Evolutionary conservation across 2,797 vertebrate species (phyloP).

Genomic region (Synanceia verrucosa): DNA sequence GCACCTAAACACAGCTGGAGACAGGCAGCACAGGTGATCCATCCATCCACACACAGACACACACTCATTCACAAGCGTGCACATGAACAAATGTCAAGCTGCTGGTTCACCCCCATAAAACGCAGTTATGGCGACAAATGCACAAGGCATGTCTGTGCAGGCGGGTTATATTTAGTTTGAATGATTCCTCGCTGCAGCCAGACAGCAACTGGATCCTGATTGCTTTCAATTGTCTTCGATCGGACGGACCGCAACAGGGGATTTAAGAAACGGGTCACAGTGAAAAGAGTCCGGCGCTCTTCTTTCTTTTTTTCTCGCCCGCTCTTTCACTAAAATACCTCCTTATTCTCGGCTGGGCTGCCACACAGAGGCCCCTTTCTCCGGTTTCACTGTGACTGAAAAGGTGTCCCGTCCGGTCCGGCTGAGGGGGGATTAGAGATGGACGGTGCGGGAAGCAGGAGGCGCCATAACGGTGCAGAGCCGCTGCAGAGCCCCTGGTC

Average conservation of each 20-base stretch:
- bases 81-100: slow-evolving; percentile 42
- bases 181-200: slow-evolving; percentile 64
- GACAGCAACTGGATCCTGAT: slow-evolving; percentile 79
- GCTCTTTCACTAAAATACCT: slow-evolving; percentile 54
- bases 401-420: slow-evolving; percentile 41
- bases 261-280: slow-evolving; percentile 77
- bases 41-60: slow-evolving; percentile 3
- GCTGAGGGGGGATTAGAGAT: background rate
- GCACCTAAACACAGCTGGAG: slow-evolving; percentile 80
- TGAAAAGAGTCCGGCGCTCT: slow-evolving; percentile 62
- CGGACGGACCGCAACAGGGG: slow-evolving; percentile 71
- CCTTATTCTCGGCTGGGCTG: slow-evolving; percentile 38
- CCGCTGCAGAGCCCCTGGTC: slow-evolving; percentile 19
- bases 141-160: slow-evolving; percentile 32
- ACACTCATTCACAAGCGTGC: slow-evolving; percentile 25
- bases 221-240: slow-evolving; percentile 81
- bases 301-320: slow-evolving; percentile 25
- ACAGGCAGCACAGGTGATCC: slow-evolving; percentile 9
- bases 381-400: slow-evolving; percentile 69
- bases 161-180: slow-evolving; percentile 73
- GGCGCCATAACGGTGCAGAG: slow-evolving; percentile 47
- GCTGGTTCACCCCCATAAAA: slow-evolving; percentile 35
- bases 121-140: slow-evolving; percentile 53
- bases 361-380: slow-evolving; percentile 66
- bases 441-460: slow-evolving; percentile 15